Evolutionary conservation across 2,888 invertebrate species (phyloP).

Genomic region (Callosobruchus maculatus): DNA sequence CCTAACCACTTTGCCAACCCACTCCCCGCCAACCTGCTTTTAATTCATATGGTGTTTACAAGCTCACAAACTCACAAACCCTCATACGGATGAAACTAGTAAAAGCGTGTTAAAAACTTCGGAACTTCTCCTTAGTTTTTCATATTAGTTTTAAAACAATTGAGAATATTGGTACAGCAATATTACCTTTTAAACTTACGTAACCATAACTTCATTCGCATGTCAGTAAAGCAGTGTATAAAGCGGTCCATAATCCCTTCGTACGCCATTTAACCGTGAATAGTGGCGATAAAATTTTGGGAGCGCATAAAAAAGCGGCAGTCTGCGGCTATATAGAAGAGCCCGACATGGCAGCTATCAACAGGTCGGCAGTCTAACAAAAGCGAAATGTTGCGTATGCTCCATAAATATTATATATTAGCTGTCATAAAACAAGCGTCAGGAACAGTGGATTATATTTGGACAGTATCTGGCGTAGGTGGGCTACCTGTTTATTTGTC

Average conservation of each 20-base stretch:
- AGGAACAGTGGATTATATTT: not conserved
- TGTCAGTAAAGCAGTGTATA: not conserved
- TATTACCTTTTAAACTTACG: no score
- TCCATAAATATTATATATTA: not conserved
- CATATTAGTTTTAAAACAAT: no score
- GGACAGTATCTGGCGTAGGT: not conserved
- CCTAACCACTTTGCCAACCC: no score
- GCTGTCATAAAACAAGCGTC: not conserved
- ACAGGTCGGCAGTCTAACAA: not conserved
- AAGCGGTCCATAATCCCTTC: not conserved
- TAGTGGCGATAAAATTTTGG: not conserved
- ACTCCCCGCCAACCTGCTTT: no score
- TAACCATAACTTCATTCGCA: no score
- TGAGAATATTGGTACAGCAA: no score
- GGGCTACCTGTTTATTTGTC: not conserved
- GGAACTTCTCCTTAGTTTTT: no score
- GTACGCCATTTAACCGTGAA: not conserved
- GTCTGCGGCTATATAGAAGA: not conserved
- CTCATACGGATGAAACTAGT: no score
- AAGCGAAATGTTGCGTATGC: not conserved
- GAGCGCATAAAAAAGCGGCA: not conserved
- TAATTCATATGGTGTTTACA: no score
- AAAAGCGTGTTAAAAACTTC: no score
- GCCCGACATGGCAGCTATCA: not conserved
- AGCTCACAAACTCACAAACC: no score